A percentile compares a stretch with the other conserved stretches of the same genome.
Evolutionary conservation across 2,113 vertebrate species (phyloP).

Genomic region (Pogonocichla stellata): DNA sequence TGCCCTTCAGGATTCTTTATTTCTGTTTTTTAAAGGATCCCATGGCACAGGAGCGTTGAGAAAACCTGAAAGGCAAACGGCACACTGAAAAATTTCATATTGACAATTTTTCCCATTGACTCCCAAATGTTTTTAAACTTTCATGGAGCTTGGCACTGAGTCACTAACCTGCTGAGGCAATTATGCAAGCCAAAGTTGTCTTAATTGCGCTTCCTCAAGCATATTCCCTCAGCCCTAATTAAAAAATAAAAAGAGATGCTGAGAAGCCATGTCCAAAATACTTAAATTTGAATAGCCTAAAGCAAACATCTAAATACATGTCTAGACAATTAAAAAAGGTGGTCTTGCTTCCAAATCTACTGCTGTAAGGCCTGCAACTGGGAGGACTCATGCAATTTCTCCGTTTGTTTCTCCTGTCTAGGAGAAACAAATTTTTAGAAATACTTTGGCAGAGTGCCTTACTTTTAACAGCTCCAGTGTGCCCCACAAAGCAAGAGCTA

Average conservation of each 20-base stretch:
- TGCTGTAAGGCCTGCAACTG: background rate
- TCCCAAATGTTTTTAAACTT: constrained; percentile 53
- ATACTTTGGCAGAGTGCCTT: background rate
- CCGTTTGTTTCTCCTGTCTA: background rate
- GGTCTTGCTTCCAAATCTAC: background rate
- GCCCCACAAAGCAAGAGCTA: background rate
- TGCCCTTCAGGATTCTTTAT: background rate
- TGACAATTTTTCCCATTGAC: background rate
- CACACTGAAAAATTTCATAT: background rate
- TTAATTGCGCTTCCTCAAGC: constrained; percentile 39
- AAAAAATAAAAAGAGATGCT: constrained; percentile 48
- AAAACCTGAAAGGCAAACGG: background rate
- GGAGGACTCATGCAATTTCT: background rate
- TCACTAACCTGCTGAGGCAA: constrained; percentile 54
- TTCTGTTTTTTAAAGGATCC: background rate
- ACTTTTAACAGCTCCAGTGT: background rate
- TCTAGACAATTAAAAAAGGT: constrained; percentile 26
- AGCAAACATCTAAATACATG: constrained; percentile 20
- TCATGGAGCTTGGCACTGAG: constrained; percentile 33
- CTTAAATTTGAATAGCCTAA: constrained; percentile 41
- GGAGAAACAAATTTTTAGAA: background rate
- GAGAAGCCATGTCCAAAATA: constrained; percentile 32
- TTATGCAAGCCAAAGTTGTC: constrained; percentile 50
- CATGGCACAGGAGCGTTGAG: background rate
- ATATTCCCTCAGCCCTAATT: constrained; percentile 59